Evolutionary conservation across 2,888 invertebrate genomes (phyloP), one percentile per base, ranked within the genome.

Genomic region (Bellardia pandia): DNA sequence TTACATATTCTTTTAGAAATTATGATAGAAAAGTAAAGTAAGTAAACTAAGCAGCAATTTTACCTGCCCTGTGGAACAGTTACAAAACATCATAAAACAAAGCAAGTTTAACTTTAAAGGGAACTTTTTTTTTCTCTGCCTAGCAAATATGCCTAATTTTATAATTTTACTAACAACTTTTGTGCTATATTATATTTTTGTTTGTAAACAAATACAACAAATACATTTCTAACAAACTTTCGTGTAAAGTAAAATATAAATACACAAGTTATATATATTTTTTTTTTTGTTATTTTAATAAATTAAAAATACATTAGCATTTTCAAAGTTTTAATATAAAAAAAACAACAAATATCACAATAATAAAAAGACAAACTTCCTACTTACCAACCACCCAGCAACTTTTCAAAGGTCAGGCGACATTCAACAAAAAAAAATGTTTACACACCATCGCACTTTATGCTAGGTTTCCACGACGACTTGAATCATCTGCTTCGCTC

Each of bases 271-370:
- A 16, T 53, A 1, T 42, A 42, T 72, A 4, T 9, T 60, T 45
- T 56, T 48, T 8, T 9, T 60, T 45, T 56, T 48, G 9, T 9
- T 11, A 23, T 56, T 16, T 66, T 30, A 30, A 33, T 68, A 45
- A 7, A 77, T 56, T 68, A 77, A 68, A 77, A 68, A 56, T 9
- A 33, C 56, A 66, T 77, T 77, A 56, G 14, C 23, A 30, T 30
- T 30, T 42, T 30, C 42, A 14, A 23, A 42, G 75, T 64, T 53
- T 11, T 56, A 14, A 23, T 64, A 62, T 53, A 53, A 14, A 40
- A 14, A 14, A 16, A 53, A 5, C n/a, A 4, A 33, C 42, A 42
- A n/a, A 60, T 3, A 23, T n/a, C 1, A 23, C 23, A 23, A 23
- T 45, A 45, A 37, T 11, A 3, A 13, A 2, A 11, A 11, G 9